Conservation (phyloP, 1,140 invertebrate genomes). For the Mylabris phalerata region DNA sequence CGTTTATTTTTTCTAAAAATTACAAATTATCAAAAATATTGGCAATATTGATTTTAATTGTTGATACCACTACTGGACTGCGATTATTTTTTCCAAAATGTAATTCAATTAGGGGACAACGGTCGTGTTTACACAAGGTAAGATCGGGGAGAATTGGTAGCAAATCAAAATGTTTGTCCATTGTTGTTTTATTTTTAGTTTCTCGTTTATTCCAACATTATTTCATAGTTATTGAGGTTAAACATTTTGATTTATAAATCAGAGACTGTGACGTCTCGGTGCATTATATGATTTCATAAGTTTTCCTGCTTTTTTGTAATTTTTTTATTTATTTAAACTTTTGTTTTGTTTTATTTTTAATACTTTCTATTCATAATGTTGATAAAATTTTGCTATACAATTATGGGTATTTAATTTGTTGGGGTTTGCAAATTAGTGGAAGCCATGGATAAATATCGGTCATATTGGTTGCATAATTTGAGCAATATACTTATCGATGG, state of each 20-base stretch:
- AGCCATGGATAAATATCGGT: no score
- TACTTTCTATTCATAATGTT: conserved; percentile 1
- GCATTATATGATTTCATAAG: conserved; percentile 22
- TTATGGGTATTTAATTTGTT: conserved; percentile 30
- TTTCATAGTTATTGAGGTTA: background rate
- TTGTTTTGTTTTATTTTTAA: conserved; percentile 20
- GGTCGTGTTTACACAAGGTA: conserved; percentile 27
- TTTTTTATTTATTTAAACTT: conserved; percentile 24
- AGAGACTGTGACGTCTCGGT: conserved; percentile 38
- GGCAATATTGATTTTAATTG: no score
- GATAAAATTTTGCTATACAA: conserved; percentile 34
- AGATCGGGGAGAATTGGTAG: conserved; percentile 35
- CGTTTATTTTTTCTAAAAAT: background rate
- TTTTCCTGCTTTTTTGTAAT: conserved; percentile 23
- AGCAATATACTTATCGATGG: conserved; percentile 23
- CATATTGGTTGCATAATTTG: background rate
- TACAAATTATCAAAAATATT: background rate
- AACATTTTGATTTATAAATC: conserved; percentile 33
- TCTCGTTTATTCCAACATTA: background rate
- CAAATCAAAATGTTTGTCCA: conserved; percentile 32
- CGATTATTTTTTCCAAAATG: no score
- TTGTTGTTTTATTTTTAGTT: background rate
- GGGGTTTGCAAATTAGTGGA: conserved; percentile 24
- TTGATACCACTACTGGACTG: no score
- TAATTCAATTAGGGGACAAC: no score